Percentiles rank a stretch among this genome's conserved stretches.
Evolutionary conservation across 2,113 vertebrate species (phyloP).

Genomic region (Leptobrachium leishanense): DNA sequence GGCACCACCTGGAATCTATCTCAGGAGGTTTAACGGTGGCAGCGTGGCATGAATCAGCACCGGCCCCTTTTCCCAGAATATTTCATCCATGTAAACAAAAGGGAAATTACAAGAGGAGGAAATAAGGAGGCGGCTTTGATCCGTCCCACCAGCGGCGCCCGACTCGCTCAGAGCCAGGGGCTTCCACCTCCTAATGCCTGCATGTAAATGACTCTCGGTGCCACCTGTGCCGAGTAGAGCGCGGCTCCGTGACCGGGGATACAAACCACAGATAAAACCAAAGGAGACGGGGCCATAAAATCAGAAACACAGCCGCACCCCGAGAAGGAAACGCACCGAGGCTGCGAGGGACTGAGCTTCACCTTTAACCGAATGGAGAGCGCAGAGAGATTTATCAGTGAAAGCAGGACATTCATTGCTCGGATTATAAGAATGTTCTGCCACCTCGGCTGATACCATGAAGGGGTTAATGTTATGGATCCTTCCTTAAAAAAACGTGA

Average conservation of each 20-base stretch:
- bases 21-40: not conserved
- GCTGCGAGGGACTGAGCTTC: constrained; percentile 26
- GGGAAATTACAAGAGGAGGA: constrained; percentile 5
- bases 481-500: too few species aligned
- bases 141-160: not conserved
- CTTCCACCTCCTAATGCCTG: not conserved
- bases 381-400: constrained; percentile 7
- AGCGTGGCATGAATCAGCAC: constrained; percentile 20
- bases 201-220: constrained; percentile 2
- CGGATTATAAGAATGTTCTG: too few species aligned
- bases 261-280: constrained; percentile 34
- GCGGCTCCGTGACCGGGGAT: not conserved
- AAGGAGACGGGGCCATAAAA: constrained; percentile 11
- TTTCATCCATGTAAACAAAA: not conserved
- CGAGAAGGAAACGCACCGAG: constrained; percentile 5
- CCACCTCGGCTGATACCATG: too few species aligned
- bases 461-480: too few species aligned
- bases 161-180: not conserved
- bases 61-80: constrained; percentile 12
- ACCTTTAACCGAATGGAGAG: constrained; percentile 6
- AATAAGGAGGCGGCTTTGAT: constrained; percentile 1
- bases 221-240: not conserved
- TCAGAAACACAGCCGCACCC: not conserved
- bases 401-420: not conserved
- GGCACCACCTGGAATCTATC: constrained; percentile 4